Percentiles rank a stretch among this genome's conserved stretches.
Evolutionary conservation across 2,113 vertebrate species (phyloP).

Genomic region (Otocyon megalotis): DNA sequence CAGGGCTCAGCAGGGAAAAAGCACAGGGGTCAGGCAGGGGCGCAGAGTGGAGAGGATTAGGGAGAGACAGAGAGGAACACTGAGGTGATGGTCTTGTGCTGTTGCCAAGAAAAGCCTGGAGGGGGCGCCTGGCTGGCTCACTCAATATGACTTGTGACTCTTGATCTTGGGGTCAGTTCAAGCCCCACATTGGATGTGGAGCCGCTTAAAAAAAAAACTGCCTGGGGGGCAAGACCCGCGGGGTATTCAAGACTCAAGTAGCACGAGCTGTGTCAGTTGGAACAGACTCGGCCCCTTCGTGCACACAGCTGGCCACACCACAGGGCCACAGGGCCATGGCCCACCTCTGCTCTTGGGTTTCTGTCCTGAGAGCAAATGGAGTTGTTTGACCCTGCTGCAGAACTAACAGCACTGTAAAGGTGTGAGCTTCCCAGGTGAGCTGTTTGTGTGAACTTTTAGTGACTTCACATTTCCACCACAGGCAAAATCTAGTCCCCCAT

Average conservation of each 20-base stretch:
- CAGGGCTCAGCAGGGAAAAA: background rate
- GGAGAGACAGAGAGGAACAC: background rate
- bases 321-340: rapidly evolving
- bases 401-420: rapidly evolving
- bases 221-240: background rate
- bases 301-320: background rate
- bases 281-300: rapidly evolving
- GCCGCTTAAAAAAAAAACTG: background rate
- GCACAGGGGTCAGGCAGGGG: background rate
- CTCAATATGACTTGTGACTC: background rate
- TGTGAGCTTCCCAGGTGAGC: background rate
- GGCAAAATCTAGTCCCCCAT: background rate
- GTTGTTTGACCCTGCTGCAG: background rate
- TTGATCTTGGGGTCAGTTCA: background rate
- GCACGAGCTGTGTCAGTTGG: background rate
- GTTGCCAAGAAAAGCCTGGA: background rate
- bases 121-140: background rate
- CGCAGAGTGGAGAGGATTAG: background rate
- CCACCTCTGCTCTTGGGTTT: background rate
- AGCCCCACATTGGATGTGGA: background rate
- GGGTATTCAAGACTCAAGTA: background rate
- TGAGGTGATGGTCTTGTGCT: background rate
- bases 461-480: background rate
- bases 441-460: background rate
- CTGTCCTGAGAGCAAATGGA: background rate